Evolutionary conservation across 2,797 vertebrate species (phyloP), one percentile per base, ranked within the genome.

Genomic region (Oreochromis mossambicus): DNA sequence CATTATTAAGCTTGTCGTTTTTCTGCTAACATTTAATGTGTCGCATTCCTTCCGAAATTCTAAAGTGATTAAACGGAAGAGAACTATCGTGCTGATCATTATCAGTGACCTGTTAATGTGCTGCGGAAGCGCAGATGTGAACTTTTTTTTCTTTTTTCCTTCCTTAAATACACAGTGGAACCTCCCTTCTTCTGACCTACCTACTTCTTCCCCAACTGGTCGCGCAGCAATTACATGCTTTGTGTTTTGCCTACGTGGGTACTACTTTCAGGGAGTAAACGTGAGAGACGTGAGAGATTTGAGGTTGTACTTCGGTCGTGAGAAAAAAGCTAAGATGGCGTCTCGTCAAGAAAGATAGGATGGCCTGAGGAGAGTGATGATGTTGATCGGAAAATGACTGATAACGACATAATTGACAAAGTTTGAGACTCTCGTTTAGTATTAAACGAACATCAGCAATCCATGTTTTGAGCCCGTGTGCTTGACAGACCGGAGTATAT

Each of bases 251-350:
- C 89, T 92, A 91, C 89, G 91, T 87, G 92, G 73, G 94, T 13
- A 92, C 94, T 95, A 95, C 68, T 93, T 94, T 92, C 91, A 86
- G 91, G 86, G 88, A 90, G 90, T 83, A 81, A 88, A 93, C 92
- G 92, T 90, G 87, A 76, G 54, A 81, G 54, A 92, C 90, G 89
- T 75, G 70, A 34, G 88, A 89, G 90, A 92, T 83, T 80, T 58
- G 88, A 91, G 94, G 96, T 92, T 95, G 96, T 96, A 94, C 93
- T 96, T 93, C 92, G 95, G 95, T 94, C 93, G 95, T 96, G 96
- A 96, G 95, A 95, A 96, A 96, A 94, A 95, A 96, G 94, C 93
- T 96, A 97, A 97, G 96, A 97, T 97, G 97, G 97, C 96, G 96
- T 94, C 94, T 95, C 95, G 92, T 96, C 91, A 94, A 96, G 96